Evolutionary conservation across 2,888 invertebrate species (phyloP).

Genomic region (Leptinotarsa rubiginosa): DNA sequence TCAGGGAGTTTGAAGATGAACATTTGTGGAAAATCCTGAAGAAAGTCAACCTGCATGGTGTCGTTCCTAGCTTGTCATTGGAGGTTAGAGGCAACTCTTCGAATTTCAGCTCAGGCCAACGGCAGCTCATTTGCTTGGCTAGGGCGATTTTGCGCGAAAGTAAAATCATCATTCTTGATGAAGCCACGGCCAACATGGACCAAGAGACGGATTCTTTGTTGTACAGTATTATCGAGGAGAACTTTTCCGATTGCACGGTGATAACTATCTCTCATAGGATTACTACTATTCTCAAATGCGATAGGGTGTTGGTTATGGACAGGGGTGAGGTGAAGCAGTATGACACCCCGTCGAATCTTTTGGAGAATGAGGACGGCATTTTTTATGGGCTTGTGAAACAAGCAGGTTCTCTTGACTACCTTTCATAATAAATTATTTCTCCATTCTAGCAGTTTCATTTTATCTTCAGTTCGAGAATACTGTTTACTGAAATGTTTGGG

Average conservation of each 20-base stretch:
- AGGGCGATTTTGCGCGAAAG: constrained; percentile 68
- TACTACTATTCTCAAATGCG: constrained; percentile 69
- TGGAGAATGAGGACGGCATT: constrained; percentile 71
- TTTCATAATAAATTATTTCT: not conserved
- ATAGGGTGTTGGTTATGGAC: constrained; percentile 68
- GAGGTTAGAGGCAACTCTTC: constrained; percentile 42
- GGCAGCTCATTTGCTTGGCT: constrained; percentile 70
- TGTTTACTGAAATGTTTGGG: too few relatives aligned
- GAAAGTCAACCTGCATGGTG: constrained; percentile 75
- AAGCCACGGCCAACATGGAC: constrained; percentile 71
- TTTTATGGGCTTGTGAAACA: constrained; percentile 78
- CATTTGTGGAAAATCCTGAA: constrained; percentile 86
- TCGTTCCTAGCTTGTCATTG: constrained; percentile 72
- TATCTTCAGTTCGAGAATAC: too few relatives aligned
- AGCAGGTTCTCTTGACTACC: constrained; percentile 69
- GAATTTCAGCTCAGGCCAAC: constrained; percentile 69
- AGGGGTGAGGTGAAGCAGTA: constrained; percentile 63
- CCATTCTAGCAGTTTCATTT: too few relatives aligned
- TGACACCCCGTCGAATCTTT: constrained; percentile 61
- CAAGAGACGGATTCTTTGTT: constrained; percentile 67
- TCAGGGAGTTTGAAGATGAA: constrained; percentile 79
- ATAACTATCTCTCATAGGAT: constrained; percentile 65
- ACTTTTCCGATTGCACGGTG: constrained; percentile 69
- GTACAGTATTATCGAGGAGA: constrained; percentile 68
- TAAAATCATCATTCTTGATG: constrained; percentile 69